Conservation (phyloP, 1,140 invertebrate species). For the Teleopsis dalmanni region DNA sequence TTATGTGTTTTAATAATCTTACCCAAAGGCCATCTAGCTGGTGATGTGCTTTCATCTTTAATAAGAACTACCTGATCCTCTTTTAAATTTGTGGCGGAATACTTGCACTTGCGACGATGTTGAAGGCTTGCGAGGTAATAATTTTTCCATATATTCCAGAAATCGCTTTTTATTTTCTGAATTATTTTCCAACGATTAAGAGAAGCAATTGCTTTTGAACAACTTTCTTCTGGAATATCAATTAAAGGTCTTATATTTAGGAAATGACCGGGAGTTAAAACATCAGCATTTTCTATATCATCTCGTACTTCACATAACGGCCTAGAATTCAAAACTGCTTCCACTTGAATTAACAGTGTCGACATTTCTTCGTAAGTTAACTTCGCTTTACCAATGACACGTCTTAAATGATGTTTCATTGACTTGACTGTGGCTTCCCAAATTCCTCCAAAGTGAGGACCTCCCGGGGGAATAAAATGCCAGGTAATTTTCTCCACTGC, state of each 20-base stretch:
- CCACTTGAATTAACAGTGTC: slow-evolving; percentile 21
- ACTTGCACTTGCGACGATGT: slow-evolving; percentile 22
- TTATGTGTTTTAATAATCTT: slow-evolving; percentile 16
- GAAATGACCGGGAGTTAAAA: slow-evolving; percentile 28
- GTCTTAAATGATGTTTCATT: slow-evolving; percentile 24
- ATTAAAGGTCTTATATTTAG: slow-evolving; percentile 19
- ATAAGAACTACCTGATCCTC: slow-evolving; percentile 19
- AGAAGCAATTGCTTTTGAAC: slow-evolving; percentile 8
- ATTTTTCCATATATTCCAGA: slow-evolving; percentile 25
- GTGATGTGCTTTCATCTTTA: slow-evolving; percentile 17
- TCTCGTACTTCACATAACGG: slow-evolving; percentile 7
- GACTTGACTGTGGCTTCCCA: slow-evolving; percentile 37
- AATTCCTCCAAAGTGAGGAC: slow-evolving; percentile 33
- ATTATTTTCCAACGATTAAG: slow-evolving; percentile 23
- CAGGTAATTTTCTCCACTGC: too few species aligned
- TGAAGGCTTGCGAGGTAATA: slow-evolving; percentile 29
- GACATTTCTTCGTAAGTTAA: slow-evolving; percentile 27
- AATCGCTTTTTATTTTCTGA: slow-evolving; percentile 22
- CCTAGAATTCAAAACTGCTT: slow-evolving; percentile 26
- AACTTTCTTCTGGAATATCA: slow-evolving; percentile 16
- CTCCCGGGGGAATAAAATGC: slow-evolving; percentile 22
- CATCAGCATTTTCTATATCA: slow-evolving; percentile 11
- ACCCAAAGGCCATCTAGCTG: slow-evolving; percentile 20
- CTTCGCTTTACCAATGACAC: slow-evolving; percentile 4
- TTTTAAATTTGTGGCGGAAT: slow-evolving; percentile 5